phyloP scores from a whole-genome alignment of 1,140 invertebrate genomes.

The Gryllus bimaculatus region DNA sequence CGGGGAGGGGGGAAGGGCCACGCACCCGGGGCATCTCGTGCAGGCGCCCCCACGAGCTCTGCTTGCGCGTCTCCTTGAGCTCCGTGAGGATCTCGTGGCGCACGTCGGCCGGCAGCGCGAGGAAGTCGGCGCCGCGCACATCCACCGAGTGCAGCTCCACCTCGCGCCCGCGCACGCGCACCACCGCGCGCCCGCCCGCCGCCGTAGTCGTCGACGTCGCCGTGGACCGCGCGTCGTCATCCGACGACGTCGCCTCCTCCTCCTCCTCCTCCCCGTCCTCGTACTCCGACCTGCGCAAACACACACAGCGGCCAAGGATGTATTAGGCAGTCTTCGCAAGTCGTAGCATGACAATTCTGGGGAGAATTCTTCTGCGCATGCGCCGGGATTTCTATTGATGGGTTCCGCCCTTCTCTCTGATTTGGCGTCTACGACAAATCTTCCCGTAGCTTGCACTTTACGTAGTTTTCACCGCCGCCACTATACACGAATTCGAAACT shows the following conservation, averaged over 20 bases:
- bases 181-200: too few relatives aligned
- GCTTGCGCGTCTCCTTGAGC: slow-evolving; percentile 83
- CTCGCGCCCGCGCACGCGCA: neutral
- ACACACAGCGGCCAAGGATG: neutral
- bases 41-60: slow-evolving; percentile 75
- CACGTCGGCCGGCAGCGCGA: slow-evolving; percentile 71
- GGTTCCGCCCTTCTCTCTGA: too few relatives aligned
- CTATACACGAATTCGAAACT: too few relatives aligned
- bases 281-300: neutral
- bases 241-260: neutral
- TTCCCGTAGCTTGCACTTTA: too few relatives aligned
- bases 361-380: too few relatives aligned
- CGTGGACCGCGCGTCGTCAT: neutral
- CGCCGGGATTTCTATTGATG: too few relatives aligned
- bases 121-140: slow-evolving; percentile 67
- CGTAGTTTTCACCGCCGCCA: too few relatives aligned
- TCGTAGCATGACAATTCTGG: too few relatives aligned
- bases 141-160: slow-evolving; percentile 70
- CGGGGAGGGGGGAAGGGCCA: too few relatives aligned
- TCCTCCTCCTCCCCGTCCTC: neutral
- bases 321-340: too few relatives aligned
- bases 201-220: too few relatives aligned
- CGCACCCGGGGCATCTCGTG: slow-evolving; percentile 69
- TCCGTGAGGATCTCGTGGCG: slow-evolving; percentile 88
- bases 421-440: too few relatives aligned